phyloP scores from a whole-genome alignment of 1,140 invertebrate genomes.

The Trypoxylus dichotomus region DNA sequence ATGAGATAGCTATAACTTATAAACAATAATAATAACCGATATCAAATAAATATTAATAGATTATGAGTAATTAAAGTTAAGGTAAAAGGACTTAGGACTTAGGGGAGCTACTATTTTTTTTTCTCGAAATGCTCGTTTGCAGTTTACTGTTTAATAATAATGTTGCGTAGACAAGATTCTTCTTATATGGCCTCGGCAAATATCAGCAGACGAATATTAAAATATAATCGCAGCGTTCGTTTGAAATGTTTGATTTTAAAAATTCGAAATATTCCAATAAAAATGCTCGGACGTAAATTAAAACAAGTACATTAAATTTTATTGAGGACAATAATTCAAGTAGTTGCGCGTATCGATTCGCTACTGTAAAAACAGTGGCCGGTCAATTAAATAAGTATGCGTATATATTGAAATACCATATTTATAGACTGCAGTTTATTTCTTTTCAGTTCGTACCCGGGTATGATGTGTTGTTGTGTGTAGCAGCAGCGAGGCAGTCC shows the following conservation, averaged over 20 bases:
- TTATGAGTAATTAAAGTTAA: no score
- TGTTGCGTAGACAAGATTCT: neutral
- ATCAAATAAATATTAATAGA: no score
- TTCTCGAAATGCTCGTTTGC: neutral
- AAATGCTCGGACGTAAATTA: constrained; percentile 27
- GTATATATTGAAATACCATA: constrained; percentile 30
- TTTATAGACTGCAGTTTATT: constrained; percentile 30
- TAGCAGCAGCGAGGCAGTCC: neutral
- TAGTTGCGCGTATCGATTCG: constrained; percentile 18
- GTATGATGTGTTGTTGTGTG: neutral
- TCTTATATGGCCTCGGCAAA: neutral
- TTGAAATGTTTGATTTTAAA: constrained; percentile 25
- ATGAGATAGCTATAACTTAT: no score
- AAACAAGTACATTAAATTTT: constrained; percentile 30
- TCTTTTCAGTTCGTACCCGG: neutral
- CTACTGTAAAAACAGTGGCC: constrained; percentile 26
- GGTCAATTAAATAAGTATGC: constrained; percentile 29
- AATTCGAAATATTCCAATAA: constrained; percentile 28
- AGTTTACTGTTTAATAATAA: neutral
- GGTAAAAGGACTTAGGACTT: no score
- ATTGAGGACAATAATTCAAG: constrained; percentile 25
- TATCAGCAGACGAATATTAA: constrained; percentile 7
- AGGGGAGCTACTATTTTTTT: no score
- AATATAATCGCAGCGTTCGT: constrained; percentile 11
- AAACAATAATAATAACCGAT: no score